Conservation (phyloP, 2,797 vertebrate genomes). For the Lagodon rhomboides region DNA sequence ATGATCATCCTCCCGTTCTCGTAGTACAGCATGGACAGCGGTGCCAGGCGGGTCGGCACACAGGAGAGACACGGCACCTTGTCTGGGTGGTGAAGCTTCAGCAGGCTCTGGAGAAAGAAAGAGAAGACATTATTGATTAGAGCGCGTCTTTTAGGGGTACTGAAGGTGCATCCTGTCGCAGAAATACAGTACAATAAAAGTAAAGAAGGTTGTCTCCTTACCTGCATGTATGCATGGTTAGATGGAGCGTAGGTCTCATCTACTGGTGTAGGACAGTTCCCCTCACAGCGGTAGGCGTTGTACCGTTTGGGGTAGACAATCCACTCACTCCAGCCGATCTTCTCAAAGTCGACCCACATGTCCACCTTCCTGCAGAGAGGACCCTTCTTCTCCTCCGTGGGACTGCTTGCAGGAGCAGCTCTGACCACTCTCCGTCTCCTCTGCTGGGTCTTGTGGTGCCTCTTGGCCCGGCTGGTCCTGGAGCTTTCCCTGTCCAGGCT, state of each 20-base stretch:
- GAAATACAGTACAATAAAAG: neutral
- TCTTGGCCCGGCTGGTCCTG: conserved; percentile 65
- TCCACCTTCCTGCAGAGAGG: conserved; percentile 87
- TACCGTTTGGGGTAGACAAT: conserved; percentile 90
- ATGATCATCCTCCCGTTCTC: conserved; percentile 87
- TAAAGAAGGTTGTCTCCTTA: conserved; percentile 66
- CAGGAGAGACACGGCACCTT: conserved; percentile 88
- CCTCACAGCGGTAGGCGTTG: conserved; percentile 91
- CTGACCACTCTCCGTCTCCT: conserved; percentile 46
- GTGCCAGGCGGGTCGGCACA: conserved; percentile 86
- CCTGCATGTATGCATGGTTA: conserved; percentile 95
- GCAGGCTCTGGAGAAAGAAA: conserved; percentile 85
- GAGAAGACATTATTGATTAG: conserved; percentile 37
- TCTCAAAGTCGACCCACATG: conserved; percentile 92
- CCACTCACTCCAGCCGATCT: conserved; percentile 91
- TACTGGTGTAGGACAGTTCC: conserved; percentile 89
- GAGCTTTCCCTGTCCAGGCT: conserved; percentile 68
- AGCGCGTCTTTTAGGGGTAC: neutral
- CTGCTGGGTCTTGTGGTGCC: conserved; percentile 78
- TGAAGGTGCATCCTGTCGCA: neutral
- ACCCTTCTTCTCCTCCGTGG: conserved; percentile 42
- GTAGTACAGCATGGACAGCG: conserved; percentile 92
- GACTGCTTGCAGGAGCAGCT: neutral
- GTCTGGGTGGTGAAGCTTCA: conserved; percentile 88
- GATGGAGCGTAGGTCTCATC: conserved; percentile 90